A percentile compares a stretch with the other conserved stretches of the same genome.
Conservation (phyloP, 1,140 invertebrate species). For the Pseudomyrmex pallidus region DNA sequence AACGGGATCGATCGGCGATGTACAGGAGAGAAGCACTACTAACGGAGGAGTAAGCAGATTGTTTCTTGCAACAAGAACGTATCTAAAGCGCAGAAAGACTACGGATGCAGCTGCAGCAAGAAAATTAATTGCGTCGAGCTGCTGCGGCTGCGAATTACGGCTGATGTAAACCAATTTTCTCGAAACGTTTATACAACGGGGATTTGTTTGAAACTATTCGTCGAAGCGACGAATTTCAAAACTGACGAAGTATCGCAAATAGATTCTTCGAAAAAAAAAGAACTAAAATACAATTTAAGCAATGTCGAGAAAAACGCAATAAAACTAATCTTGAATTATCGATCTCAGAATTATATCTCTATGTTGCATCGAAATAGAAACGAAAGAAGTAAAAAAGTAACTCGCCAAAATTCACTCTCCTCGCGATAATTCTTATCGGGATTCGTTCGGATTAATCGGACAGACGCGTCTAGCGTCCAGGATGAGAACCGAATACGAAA, state of each 20-base stretch:
- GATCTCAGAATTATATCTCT: not conserved
- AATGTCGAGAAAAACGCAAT: too few species aligned
- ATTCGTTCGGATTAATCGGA: conserved; percentile 55
- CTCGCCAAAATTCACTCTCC: conserved; percentile 9
- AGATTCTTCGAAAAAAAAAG: not conserved
- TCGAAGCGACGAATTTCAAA: conserved; percentile 5
- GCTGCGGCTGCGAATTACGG: conserved; percentile 70
- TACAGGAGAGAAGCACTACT: conserved; percentile 42
- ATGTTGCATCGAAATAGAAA: not conserved
- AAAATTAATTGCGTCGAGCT: conserved; percentile 71
- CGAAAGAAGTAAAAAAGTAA: not conserved
- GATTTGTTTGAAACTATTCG: conserved; percentile 52
- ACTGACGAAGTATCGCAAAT: not conserved
- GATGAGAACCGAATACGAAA: conserved; percentile 80
- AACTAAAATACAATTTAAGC: not conserved
- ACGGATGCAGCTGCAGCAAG: conserved; percentile 69
- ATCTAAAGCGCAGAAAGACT: conserved; percentile 70
- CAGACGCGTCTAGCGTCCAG: conserved; percentile 47
- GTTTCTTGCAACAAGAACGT: conserved; percentile 53
- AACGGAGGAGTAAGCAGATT: conserved; percentile 41
- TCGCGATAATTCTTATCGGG: conserved; percentile 40
- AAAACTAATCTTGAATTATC: not conserved
- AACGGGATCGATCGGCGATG: conserved; percentile 39
- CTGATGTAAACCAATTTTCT: conserved; percentile 68
- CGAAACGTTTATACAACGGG: conserved; percentile 57